Percentiles rank a stretch among this genome's conserved stretches.
Evolutionary conservation across 2,797 vertebrate species (phyloP).

Genomic region (Acestrorhynchus altus): DNA sequence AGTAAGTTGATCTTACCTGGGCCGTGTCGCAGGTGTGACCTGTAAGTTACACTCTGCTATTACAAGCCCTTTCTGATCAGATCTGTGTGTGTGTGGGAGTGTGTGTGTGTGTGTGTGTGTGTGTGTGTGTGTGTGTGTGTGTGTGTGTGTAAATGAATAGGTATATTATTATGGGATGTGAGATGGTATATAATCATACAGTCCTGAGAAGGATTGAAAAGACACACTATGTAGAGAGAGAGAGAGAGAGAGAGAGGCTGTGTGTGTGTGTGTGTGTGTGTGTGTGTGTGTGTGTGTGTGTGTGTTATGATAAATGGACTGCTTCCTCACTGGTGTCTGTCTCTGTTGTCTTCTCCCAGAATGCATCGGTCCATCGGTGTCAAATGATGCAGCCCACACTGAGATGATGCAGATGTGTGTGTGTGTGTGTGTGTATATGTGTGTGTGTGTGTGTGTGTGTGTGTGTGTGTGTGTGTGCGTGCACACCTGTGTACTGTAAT

Average conservation of each 20-base stretch:
- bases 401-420: slow-evolving; percentile 42
- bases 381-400: slow-evolving; percentile 39
- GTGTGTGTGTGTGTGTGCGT: slow-evolving; percentile 3
- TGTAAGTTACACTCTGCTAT: not conserved
- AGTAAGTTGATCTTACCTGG: not conserved
- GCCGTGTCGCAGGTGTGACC: not conserved
- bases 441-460: slow-evolving; percentile 13
- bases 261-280: slow-evolving; percentile 2
- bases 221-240: not conserved
- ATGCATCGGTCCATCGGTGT: slow-evolving; percentile 34
- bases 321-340: slow-evolving; percentile 14
- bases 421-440: slow-evolving; percentile 34
- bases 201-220: not conserved
- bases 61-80: not conserved
- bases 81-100: not conserved
- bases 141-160: not conserved
- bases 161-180: not conserved
- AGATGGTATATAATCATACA: not conserved
- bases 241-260: too few species aligned
- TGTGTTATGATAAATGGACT: slow-evolving; percentile 35
- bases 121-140: too few species aligned
- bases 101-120: not conserved
- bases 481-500: slow-evolving; percentile 21
- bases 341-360: slow-evolving; percentile 38
- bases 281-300: not conserved